Conservation (phyloP, 2,113 vertebrate genomes). For the Symphodus melops region DNA sequence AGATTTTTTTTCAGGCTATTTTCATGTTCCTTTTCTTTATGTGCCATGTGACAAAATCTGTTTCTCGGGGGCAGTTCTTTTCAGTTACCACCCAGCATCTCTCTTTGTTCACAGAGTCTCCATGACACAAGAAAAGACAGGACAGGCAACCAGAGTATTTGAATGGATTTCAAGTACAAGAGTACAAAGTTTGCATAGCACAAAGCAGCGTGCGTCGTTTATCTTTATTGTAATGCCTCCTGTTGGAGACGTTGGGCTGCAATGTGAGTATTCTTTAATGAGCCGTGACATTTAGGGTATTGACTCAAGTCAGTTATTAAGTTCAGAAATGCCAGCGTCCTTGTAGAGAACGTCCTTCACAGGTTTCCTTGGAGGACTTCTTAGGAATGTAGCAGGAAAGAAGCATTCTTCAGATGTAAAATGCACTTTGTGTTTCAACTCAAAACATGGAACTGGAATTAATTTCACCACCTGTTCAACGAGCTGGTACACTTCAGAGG, state of each 20-base stretch:
- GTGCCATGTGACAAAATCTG: not conserved
- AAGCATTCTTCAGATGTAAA: not conserved
- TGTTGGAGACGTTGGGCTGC: not conserved
- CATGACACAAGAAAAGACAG: not conserved
- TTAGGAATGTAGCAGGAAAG: constrained; percentile 36
- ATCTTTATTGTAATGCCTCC: not conserved
- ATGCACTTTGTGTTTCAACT: not conserved
- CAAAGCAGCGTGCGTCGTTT: not conserved
- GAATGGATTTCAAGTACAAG: not conserved
- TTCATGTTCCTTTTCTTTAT: not conserved
- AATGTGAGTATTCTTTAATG: not conserved
- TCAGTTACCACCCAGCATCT: not conserved
- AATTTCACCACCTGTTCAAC: constrained; percentile 25
- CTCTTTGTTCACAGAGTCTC: not conserved
- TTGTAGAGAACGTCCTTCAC: constrained; percentile 29
- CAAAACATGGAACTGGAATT: not conserved
- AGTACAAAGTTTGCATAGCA: not conserved
- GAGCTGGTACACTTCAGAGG: not conserved
- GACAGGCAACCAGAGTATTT: not conserved
- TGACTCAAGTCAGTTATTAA: constrained; percentile 51
- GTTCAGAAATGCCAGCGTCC: constrained; percentile 41
- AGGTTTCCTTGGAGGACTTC: constrained; percentile 4
- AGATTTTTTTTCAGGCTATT: not conserved
- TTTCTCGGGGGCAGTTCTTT: not conserved
- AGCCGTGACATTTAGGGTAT: constrained; percentile 3